A percentile compares a stretch with the other conserved stretches of the same genome.
phyloP scores from a whole-genome alignment of 2,797 vertebrate genomes.

The Betta splendens region DNA sequence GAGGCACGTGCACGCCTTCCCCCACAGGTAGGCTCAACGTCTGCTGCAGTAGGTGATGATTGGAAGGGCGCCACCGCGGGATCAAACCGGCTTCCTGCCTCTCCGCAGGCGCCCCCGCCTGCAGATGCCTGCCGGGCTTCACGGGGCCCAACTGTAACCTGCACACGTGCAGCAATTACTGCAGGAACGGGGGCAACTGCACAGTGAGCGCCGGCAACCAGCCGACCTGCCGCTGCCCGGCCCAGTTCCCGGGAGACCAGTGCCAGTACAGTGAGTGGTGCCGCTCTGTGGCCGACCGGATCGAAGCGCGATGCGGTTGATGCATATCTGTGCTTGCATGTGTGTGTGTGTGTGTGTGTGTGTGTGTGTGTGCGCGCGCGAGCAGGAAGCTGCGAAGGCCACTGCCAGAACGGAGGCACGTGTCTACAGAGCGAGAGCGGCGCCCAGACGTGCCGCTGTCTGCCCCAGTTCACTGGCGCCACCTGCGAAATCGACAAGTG shows the following conservation, averaged over 20 bases:
- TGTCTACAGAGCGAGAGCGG: constrained; percentile 85
- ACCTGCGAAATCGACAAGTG: constrained; percentile 90
- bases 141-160: constrained; percentile 91
- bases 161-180: constrained; percentile 89
- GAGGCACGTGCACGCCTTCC: constrained; percentile 93
- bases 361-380: constrained; percentile 24
- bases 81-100: no score
- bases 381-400: constrained; percentile 87
- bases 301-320: neutral
- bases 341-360: neutral
- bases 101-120: constrained; percentile 89
- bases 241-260: constrained; percentile 88
- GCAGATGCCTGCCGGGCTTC: constrained; percentile 91
- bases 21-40: constrained; percentile 82
- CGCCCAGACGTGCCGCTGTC: constrained; percentile 87
- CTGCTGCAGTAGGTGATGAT: neutral
- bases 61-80: no score
- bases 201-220: constrained; percentile 93
- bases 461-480: constrained; percentile 81
- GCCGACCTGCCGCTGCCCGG: constrained; percentile 87
- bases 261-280: constrained; percentile 93
- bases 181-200: constrained; percentile 90
- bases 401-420: constrained; percentile 87
- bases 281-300: neutral
- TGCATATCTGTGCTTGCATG: neutral